A percentile compares a stretch with the other conserved stretches of the same genome.
Conservation (phyloP, 1,140 invertebrate species). For the Anadara kagoshimensis region DNA sequence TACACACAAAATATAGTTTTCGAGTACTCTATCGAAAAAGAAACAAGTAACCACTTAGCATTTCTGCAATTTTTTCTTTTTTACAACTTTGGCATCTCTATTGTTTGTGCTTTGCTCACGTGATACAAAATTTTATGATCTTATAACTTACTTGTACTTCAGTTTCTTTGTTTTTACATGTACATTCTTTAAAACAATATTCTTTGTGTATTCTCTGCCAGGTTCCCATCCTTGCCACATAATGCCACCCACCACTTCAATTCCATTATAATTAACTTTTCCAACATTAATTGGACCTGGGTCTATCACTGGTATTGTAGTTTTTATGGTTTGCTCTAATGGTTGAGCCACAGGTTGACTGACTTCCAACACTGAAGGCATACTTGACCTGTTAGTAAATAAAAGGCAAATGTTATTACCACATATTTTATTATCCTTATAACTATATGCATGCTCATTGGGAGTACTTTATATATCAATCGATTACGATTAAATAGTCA, state of each 20-base stretch:
- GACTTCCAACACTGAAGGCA: slow-evolving; percentile 46
- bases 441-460: too few relatives aligned
- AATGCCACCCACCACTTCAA: slow-evolving; percentile 66
- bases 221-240: slow-evolving; percentile 71
- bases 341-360: slow-evolving; percentile 42
- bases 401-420: too few relatives aligned
- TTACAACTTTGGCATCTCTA: too few relatives aligned
- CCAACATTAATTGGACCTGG: slow-evolving; percentile 18
- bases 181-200: slow-evolving; percentile 72
- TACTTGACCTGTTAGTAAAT: not conserved
- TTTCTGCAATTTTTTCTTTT: too few relatives aligned
- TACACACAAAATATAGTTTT: too few relatives aligned
- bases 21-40: too few relatives aligned
- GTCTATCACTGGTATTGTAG: slow-evolving; percentile 23
- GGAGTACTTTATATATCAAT: too few relatives aligned
- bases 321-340: slow-evolving; percentile 34
- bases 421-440: too few relatives aligned
- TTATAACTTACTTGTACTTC: slow-evolving; percentile 68
- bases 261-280: slow-evolving; percentile 59
- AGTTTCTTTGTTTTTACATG: slow-evolving; percentile 70
- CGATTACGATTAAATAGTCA: too few relatives aligned
- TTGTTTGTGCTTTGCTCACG: too few relatives aligned
- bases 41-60: too few relatives aligned
- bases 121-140: too few relatives aligned
- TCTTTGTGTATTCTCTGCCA: slow-evolving; percentile 71